Evolutionary conservation across 2,113 vertebrate species (phyloP).

Genomic region (Dromas ardeola): DNA sequence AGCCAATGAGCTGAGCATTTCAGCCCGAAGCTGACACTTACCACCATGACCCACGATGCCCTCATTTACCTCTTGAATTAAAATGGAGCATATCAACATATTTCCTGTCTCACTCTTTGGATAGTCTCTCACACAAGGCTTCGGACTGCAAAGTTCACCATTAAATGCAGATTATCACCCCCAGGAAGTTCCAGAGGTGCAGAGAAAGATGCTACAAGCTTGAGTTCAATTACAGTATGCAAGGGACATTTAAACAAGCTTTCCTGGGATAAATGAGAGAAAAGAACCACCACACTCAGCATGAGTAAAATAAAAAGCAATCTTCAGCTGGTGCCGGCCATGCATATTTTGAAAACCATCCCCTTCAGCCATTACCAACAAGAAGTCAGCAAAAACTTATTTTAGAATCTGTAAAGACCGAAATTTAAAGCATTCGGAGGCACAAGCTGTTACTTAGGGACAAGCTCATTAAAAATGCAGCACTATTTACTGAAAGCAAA

Average conservation of each 20-base stretch:
- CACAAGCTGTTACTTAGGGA: constrained; percentile 19
- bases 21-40: not conserved
- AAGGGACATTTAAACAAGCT: constrained; percentile 18
- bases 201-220: constrained; percentile 24
- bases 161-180: constrained; percentile 25
- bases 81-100: not conserved
- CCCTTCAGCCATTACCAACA: constrained; percentile 38
- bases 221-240: constrained; percentile 4
- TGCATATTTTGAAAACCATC: constrained; percentile 49
- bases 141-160: constrained; percentile 2
- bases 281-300: constrained; percentile 25
- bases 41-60: not conserved
- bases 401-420: constrained; percentile 46
- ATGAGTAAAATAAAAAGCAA: constrained; percentile 33
- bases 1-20: not conserved
- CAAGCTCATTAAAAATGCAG: constrained; percentile 41
- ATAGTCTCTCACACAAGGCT: not conserved
- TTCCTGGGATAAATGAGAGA: constrained; percentile 30
- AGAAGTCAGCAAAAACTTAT: constrained; percentile 63
- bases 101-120: not conserved
- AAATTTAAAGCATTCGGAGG: constrained; percentile 11
- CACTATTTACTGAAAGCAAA: constrained; percentile 48
- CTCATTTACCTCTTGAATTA: constrained; percentile 21
- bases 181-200: constrained; percentile 32
- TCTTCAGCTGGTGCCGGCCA: constrained; percentile 24